Conservation (phyloP, 2,888 invertebrate genomes). For the Andrena trimmerana region DNA sequence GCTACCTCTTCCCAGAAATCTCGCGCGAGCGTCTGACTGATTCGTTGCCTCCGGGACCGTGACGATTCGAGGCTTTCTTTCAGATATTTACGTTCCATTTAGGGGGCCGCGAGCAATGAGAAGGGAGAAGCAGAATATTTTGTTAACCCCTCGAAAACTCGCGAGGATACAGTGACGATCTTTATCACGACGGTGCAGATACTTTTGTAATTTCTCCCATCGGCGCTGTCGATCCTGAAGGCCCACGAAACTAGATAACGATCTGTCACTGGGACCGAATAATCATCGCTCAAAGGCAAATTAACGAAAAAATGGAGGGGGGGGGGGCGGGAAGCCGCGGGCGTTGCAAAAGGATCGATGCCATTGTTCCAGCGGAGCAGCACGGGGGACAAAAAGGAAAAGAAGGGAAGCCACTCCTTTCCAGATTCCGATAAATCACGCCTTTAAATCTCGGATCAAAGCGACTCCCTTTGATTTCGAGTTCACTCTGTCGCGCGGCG, state of each 20-base stretch:
- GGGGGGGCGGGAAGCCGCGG: not conserved
- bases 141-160: not conserved
- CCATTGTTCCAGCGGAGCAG: constrained; percentile 35
- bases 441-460: constrained; percentile 54
- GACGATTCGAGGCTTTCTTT: constrained; percentile 2
- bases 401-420: constrained; percentile 34
- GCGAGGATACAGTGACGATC: not conserved
- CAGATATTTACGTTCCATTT: constrained; percentile 10
- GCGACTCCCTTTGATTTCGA: constrained; percentile 23
- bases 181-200: not conserved
- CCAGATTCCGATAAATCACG: constrained; percentile 47
- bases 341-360: constrained; percentile 38
- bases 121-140: not conserved
- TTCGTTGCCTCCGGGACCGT: constrained; percentile 1
- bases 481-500: not conserved
- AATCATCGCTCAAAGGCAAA: constrained; percentile 25
- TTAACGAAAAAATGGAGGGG: constrained; percentile 18
- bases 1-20: not conserved
- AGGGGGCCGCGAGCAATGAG: not conserved
- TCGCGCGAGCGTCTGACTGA: not conserved
- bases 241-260: constrained; percentile 8
- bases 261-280: constrained; percentile 1
- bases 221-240: not conserved
- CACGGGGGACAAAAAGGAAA: constrained; percentile 9
- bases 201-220: not conserved